These are phyloP conservation scores for Diachasmimorpha longicaudata DNA, from an alignment of 1,140 invertebrate genomes.

Conservation along the genomic window DNA sequence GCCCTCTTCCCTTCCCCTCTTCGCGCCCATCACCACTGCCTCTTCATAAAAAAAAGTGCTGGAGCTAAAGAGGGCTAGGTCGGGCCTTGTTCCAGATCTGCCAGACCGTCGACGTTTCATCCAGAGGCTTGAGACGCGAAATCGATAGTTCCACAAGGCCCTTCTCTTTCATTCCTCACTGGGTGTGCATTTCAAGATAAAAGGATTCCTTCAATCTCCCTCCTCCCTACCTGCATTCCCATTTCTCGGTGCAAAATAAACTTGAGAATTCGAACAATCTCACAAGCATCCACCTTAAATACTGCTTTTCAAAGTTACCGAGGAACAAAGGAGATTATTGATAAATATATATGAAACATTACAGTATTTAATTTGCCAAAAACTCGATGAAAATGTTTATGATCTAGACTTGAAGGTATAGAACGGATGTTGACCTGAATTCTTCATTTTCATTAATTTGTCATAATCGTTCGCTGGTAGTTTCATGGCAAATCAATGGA, in stretches of 20 bases:
- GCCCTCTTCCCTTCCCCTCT: too few species aligned
- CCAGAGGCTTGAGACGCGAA: conserved; percentile 7
- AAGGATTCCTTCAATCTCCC: conserved; percentile 3
- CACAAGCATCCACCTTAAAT: background rate
- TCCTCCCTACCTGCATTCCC: background rate
- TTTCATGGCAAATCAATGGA: too few species aligned
- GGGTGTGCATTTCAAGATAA: conserved; percentile 4
- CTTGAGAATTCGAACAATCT: background rate
- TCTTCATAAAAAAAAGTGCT: conserved; percentile 1
- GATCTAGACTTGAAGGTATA: too few species aligned
- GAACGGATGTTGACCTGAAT: too few species aligned
- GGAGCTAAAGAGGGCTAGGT: conserved; percentile 11
- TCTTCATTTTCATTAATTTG: too few species aligned
- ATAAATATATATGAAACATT: too few species aligned
- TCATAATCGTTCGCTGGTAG: too few species aligned
- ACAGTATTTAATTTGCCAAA: too few species aligned
- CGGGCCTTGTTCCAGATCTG: conserved; percentile 33
- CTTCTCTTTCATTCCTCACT: conserved; percentile 3
- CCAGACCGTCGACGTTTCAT: conserved; percentile 34
- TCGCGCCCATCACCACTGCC: too few species aligned
- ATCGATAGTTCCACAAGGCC: conserved; percentile 6
- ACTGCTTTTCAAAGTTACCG: background rate
- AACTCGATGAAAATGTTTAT: too few species aligned
- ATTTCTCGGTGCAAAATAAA: background rate
- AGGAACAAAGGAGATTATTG: background rate